Base-by-base conservation (phyloP, 2,113 vertebrate genomes). In the Marmota monax region DNA sequence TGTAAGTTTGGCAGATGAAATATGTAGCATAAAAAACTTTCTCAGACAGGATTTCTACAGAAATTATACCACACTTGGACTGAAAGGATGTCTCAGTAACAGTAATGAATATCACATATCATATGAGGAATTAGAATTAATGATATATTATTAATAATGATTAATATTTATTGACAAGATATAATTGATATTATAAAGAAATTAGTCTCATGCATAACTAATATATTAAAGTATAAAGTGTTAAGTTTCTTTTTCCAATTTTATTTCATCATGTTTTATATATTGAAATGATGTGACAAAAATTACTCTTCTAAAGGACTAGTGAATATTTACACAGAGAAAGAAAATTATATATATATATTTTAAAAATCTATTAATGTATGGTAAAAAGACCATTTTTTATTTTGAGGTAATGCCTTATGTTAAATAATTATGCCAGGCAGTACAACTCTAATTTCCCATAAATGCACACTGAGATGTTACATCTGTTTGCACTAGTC, bases 401-500 rank as follows among this genome's bases (percentile, higher is more conserved):
- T 70, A 90, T 58, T 82, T 84, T 79, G 37, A 58, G 27, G 20
- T 45, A 76, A 88, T 72, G 77, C 4, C 39, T 84, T 32, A 32
- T 22, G 23, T 67, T 61, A 78, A 94, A 65, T 85, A 32, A 85
- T 80, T 95, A 82, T 3, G 53, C 12, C 13, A 2, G 16, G 45
- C 6, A 77, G 34, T 80, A 29, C 20, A 69, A 88, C 42, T 96
- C 72, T 88, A 72, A 95, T 95, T 96, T 77, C 8, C n/a, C 25
- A 12, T 67, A 34, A 18, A 82, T 84, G 51, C 76, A n/a, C 39
- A 91, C 89, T 97, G 92, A 90, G n/a, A n/a, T 58, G 23, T 78
- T 95, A 91, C 74, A 79, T 94, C 69, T 96, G 95, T 72, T 79
- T 89, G 9, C 73, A 92, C 96, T 90, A 90, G 87, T 95, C 78